Evolutionary conservation across 1,140 invertebrate genomes (phyloP), one percentile per base, ranked within the genome.

Genomic region (Drosophila busckii): DNA sequence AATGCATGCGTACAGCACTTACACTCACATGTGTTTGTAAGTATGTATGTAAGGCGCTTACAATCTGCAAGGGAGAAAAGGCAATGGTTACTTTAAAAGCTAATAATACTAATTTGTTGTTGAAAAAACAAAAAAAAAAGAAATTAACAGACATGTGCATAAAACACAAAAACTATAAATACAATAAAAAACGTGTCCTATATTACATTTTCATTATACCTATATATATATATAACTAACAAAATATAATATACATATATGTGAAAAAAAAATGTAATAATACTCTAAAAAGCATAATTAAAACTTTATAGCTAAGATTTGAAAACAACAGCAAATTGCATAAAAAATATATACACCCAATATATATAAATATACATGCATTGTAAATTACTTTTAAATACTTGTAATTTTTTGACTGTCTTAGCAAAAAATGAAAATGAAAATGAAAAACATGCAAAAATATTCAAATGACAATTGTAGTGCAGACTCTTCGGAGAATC

Each of bases 141-240:
- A 23, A 34, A 37, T 20, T 17, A 20, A 3, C 28, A 29, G 13
- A 48, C 20, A 31, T 23, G 35, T 29, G 10, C 29, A 45, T 46
- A 32, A 40, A 35, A 38, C 35, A 35, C 13, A 9, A 26, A 35
- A 35, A n/a, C n/a, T n/a, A n/a, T 26, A 17, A 37, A 42, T 15
- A 52, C 13, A 12, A 31, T 2, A 45, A 22, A 20, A 19, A 22
- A 6, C n/a, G n/a, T n/a, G n/a, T n/a, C n/a, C n/a, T n/a, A n/a
- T n/a, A n/a, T n/a, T 82, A 82, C 75, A 82, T 76, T 53, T 82
- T 75, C 75, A 83, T 76, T 76, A 82, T 70, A 82, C 70, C 78
- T 70, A 82, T 82, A 83, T 75, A 82, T 83, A 83, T 66, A 78
- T 73, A 80, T 78, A 73, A 56, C 70, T 68, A 55, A 44, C 45